A percentile compares a stretch with the other conserved stretches of the same genome.
Conservation (phyloP, 2,888 invertebrate genomes). For the Yponomeuta cagnagella region DNA sequence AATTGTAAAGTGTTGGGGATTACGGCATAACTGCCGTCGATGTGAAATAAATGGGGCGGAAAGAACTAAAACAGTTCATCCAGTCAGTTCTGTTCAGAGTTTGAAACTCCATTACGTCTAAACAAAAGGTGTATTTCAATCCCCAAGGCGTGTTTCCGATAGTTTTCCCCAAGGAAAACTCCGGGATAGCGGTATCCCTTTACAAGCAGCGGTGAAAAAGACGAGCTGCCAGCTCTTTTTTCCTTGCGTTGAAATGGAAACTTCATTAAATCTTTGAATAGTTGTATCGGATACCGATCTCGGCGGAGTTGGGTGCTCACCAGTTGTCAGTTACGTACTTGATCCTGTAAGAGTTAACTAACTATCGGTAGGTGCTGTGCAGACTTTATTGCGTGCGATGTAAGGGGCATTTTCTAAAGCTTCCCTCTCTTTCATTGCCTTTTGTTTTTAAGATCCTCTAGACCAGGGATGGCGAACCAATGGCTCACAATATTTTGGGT, state of each 20-base stretch:
- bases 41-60: too few relatives aligned
- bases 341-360: too few relatives aligned
- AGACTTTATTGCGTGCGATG: too few relatives aligned
- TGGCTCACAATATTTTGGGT: too few relatives aligned
- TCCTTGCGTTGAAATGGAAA: slow-evolving; percentile 8
- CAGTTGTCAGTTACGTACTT: not conserved
- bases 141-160: not conserved
- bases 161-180: not conserved
- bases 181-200: not conserved
- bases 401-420: too few relatives aligned
- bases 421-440: too few relatives aligned
- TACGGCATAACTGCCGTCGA: too few relatives aligned
- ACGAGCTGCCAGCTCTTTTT: not conserved
- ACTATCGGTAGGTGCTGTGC: too few relatives aligned
- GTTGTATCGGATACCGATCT: slow-evolving; percentile 8
- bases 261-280: slow-evolving; percentile 13
- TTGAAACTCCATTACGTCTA: not conserved
- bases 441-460: too few relatives aligned
- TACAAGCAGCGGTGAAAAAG: not conserved
- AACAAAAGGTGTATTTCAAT: not conserved
- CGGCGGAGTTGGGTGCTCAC: not conserved
- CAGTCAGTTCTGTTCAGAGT: not conserved
- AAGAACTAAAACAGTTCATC: not conserved
- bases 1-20: too few relatives aligned
- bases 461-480: too few relatives aligned